Evolutionary conservation across 2,888 invertebrate species (phyloP), one percentile per base, ranked within the genome.

Genomic region (Anaspis maculata): DNA sequence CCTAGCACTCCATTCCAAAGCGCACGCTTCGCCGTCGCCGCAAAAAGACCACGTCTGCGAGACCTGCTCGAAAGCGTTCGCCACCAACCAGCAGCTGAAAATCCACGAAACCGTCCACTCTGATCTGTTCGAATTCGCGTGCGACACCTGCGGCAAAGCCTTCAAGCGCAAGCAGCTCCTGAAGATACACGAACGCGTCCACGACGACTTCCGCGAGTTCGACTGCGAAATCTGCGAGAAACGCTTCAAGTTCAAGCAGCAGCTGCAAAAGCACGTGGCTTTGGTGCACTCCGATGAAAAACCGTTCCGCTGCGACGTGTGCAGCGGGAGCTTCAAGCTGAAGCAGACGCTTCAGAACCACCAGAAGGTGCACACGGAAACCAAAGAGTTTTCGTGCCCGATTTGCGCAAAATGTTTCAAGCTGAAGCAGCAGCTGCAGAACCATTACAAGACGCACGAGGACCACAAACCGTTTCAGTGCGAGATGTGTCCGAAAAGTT

Each of bases 351-450:
- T 35, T 3, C 22, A 26, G 14, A 35, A 30, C 24, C 35, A 35
- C 16, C 21, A 27, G 23, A 30, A 30, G 27, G 11, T 39, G 5
- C 52, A 52, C 28, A 29, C 31, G 12, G 37, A 46, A 25, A 32
- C 33, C 5, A 46, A 45, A 32, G 42, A 44, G 7, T 52, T 48
- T 30, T 12, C 16, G 24, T 52, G 52, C 32, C 27, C 27, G 9
- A 10, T 41, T 6, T 52, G 52, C 34, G 26, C 23, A 4, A 52
- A 51, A 30, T 32, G 33, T 7, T 52, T 52, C 30, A 50, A 45
- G 35, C 30, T 45, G 32, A 52, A 52, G 34, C 52, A 45, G 19
- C 49, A 52, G 24, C 34, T 53, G 28, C 32, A 46, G 16, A 45
- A 41, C 22, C 53, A 53, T 34, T 25, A 25, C 10, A 42, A 43